Evolutionary conservation across 2,888 invertebrate genomes (phyloP), one percentile per base, ranked within the genome.

Genomic region (Hanleya hanleyi): DNA sequence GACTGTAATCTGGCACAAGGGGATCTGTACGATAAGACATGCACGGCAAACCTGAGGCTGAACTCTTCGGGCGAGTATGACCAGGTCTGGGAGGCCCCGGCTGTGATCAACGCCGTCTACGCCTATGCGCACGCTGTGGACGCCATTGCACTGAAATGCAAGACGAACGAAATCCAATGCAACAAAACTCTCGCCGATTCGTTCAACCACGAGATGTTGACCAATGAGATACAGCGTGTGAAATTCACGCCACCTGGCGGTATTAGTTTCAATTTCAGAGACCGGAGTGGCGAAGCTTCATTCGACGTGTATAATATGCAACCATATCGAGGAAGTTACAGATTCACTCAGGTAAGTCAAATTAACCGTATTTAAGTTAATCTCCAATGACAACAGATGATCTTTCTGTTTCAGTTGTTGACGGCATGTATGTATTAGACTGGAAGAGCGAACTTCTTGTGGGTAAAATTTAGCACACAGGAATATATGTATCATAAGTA

Each of bases 191-290:
- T 57, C 12, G 15, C 32, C 2, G 57, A 57, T 26, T 57, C 4
- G 15, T 32, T 57, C 12, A 32, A 57, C 29, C 57, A 57, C 32
- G 29, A 22, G 57, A 29, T 29, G 22, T 4, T 57, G 22, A 57
- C 32, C 15, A 15, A 29, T 15, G 57, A 57, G 32, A 22, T 57
- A 15, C 29, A 18, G 57, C 29, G 12, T 26, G 57, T 57, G 32
- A 57, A 57, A 29, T 57, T 57, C 32, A 32, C 57, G 57, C 57
- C 57, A 29, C 57, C 57, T 57, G 57, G 57, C 32, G 57, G 57
- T 12, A 32, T 57, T 18, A 22, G 29, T 57, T 57, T 57, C 26
- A 29, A 47, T 57, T 29, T 57, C 29, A 15, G 26, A 26, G 57
- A 57, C 22, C 18, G 57, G 26, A 57, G 57, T 32, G 57, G 57